Percentiles rank a stretch among this genome's conserved stretches.
Conservation (phyloP, 2,113 vertebrate genomes). For the Osmerus mordax region DNA sequence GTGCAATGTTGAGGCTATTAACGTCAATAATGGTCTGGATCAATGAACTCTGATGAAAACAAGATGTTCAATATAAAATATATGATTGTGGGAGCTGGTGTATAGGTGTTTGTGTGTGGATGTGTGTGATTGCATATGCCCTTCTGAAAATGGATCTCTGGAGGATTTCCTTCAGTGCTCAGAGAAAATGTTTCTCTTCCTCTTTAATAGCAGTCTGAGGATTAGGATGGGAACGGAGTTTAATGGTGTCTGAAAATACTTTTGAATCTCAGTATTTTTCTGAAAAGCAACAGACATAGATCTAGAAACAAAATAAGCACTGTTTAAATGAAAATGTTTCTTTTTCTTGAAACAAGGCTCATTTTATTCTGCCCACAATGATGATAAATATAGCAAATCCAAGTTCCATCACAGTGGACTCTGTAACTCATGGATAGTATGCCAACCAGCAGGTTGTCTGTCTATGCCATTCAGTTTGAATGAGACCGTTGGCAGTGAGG, state of each 20-base stretch:
- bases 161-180: conserved; percentile 19
- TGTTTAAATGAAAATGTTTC: not conserved
- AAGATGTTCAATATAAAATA: conserved; percentile 17
- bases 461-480: conserved; percentile 30
- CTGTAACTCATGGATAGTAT: not conserved
- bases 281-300: conserved; percentile 27
- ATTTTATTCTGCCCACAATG: conserved; percentile 6
- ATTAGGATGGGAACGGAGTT: conserved; percentile 24
- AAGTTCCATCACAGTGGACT: not conserved
- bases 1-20: not conserved
- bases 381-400: too few species aligned
- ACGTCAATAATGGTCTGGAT: not conserved
- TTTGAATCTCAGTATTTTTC: conserved; percentile 54
- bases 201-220: not conserved
- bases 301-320: conserved; percentile 29
- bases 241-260: conserved; percentile 53
- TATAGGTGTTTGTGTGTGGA: not conserved
- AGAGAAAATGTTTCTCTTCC: conserved; percentile 36
- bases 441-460: conserved; percentile 18
- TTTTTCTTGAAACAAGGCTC: conserved; percentile 39
- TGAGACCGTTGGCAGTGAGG: conserved; percentile 23
- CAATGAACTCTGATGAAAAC: conserved; percentile 16
- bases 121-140: not conserved
- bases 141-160: conserved; percentile 20
- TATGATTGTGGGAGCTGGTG: not conserved